Base-by-base conservation (phyloP, 1,140 invertebrate genomes). In the Dreissena polymorpha region DNA sequence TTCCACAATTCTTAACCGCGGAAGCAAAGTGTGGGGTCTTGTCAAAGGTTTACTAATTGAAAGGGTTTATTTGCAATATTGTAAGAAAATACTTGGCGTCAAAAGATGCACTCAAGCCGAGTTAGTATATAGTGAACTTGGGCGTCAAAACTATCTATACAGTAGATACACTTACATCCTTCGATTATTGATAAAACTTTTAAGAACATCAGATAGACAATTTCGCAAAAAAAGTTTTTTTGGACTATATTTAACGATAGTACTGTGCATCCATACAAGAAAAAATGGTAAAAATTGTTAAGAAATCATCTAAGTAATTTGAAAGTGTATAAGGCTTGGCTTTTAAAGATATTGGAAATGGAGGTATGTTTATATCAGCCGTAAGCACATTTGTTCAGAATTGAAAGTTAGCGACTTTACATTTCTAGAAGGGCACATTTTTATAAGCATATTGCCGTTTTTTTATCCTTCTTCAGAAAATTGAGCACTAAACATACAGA, bases 71-170 rank as follows among this genome's bases (percentile, higher is more conserved):
- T 29, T 25, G 23, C 73, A 63, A 10, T 75, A 63, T 39, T 75
- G 73, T 39, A 75, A 75, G 64, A 0, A 64, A n/a, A 18, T 75
- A 18, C 49, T 75, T 63, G 25, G 25, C 27, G 55, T 64, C 50
- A 64, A 75, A n/a, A 63, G n/a, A 63, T n/a, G 18, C 0, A 75
- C 73, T 29, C 60, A 64, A 75, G n/a, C 60, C 25, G 55, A 63
- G 27, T 75, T 63, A 7, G 57, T 75, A 49, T 74, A 74, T 75
- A 53, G 73, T 18, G 5, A 75, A 75, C 10, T 75, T n/a, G 73
- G 60, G 12, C 60, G 73, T n/a, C 7, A 14, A 27, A 13, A 21
- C 16, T 60, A 63, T 8, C 73, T 27, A 75, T 39, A 25, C 13
- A 49, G 27, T 16, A 39, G n/a, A 75, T 64, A 75, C 60, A 21